Conservation (phyloP, 2,113 vertebrate species). For the Epinephelus cyanopodus region DNA sequence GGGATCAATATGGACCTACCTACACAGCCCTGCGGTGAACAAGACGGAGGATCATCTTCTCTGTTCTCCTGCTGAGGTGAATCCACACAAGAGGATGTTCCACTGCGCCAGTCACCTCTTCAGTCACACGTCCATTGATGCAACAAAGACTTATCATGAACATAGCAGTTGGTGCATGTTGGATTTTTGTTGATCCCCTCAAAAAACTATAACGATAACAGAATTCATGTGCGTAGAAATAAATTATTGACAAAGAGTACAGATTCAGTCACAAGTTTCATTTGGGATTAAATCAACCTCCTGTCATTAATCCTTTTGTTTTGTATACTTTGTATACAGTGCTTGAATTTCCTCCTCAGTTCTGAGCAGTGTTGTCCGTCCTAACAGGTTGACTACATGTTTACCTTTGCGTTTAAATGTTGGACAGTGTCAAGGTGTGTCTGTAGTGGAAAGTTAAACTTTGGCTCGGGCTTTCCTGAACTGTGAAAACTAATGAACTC, state of each 20-base stretch:
- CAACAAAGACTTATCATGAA: slow-evolving; percentile 32
- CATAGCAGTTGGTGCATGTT: slow-evolving; percentile 9
- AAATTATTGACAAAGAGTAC: slow-evolving; percentile 29
- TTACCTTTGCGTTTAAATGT: slow-evolving; percentile 4
- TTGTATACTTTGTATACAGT: not conserved
- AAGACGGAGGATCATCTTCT: slow-evolving; percentile 13
- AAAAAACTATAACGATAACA: not conserved
- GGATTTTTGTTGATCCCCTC: slow-evolving; percentile 15
- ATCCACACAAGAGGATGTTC: slow-evolving; percentile 29
- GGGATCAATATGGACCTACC: slow-evolving; percentile 21
- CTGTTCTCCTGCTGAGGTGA: slow-evolving; percentile 19
- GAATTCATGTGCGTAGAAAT: slow-evolving; percentile 24
- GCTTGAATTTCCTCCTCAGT: not conserved
- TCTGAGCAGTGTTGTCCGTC: not conserved
- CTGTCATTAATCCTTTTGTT: slow-evolving; percentile 21
- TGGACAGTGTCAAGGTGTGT: not conserved
- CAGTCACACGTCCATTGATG: slow-evolving; percentile 5
- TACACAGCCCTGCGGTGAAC: slow-evolving; percentile 11
- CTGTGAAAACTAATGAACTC: not conserved
- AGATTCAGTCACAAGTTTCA: slow-evolving; percentile 20
- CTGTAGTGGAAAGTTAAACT: not conserved
- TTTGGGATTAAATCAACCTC: slow-evolving; percentile 2
- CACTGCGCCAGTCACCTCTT: not conserved
- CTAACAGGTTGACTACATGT: not conserved
- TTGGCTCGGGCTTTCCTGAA: not conserved